These are phyloP conservation scores for Ormyrus rosae DNA, from an alignment of 2,888 invertebrate genomes.

Conservation along the genomic window DNA sequence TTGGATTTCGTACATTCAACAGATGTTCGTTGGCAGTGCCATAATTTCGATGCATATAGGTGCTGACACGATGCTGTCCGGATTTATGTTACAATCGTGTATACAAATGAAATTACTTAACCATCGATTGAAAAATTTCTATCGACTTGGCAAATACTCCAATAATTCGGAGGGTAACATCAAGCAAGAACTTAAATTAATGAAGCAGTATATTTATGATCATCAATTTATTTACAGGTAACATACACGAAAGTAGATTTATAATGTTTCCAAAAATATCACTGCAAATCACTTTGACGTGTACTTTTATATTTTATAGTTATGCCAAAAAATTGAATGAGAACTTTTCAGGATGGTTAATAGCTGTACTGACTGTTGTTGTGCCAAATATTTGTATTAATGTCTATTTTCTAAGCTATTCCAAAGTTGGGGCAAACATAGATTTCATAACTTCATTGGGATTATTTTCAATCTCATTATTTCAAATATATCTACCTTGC, in stretches of 20 bases:
- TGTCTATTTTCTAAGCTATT: slow-evolving; percentile 13
- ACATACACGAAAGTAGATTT: background rate
- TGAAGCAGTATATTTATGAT: slow-evolving; percentile 33
- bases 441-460: slow-evolving; percentile 2
- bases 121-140: slow-evolving; percentile 17
- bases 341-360: slow-evolving; percentile 14
- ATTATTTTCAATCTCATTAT: slow-evolving; percentile 7
- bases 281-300: background rate
- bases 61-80: slow-evolving; percentile 27
- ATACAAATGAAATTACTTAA: slow-evolving; percentile 25
- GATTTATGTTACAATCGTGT: slow-evolving; percentile 18
- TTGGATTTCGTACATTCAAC: slow-evolving; percentile 49
- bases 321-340: slow-evolving; percentile 17
- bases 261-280: background rate
- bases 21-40: slow-evolving; percentile 19
- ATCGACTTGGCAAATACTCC: background rate
- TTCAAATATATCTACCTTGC: slow-evolving; percentile 42
- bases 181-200: background rate
- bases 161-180: background rate
- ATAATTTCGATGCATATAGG: slow-evolving; percentile 17
- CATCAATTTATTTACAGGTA: slow-evolving; percentile 37
- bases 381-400: slow-evolving; percentile 30
- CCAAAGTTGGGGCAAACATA: background rate
- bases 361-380: slow-evolving; percentile 22
- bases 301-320: background rate